Base-by-base conservation (phyloP, 2,888 invertebrate genomes). In the Drosophila lutescens region DNA sequence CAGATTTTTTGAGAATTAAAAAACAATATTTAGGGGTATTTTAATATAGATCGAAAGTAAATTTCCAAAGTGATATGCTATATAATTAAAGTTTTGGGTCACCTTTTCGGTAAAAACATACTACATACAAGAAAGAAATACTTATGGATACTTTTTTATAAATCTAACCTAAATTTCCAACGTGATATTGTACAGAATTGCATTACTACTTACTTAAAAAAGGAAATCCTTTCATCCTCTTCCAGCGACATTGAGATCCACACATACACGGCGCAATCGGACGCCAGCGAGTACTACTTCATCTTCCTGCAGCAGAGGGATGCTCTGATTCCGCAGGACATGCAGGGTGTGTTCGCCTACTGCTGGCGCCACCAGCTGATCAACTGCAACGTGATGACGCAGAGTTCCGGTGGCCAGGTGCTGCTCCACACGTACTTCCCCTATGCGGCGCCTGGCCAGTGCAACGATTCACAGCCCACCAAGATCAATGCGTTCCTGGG, bases 381-480 rank as follows among this genome's bases (percentile, higher is more conserved):
- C 60, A 80, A 89, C 41, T 89, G 90, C 67, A 88, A 81, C 54
- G 76, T 89, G 34, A 86, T 87, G 66, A 76, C 87, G 1, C 89
- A 89, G 41, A 78, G 66, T 30, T 44, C 76, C 0, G 40, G 54
- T 2, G 89, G 86, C 0, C 76, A 85, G 26, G 68, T 89, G 15
- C 40, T 80, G 8, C 53, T 89, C 51, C 80, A 86, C 56, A 86
- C 89, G 1, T 90, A 89, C 46, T 89, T 81, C 44, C 89, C 89
- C 0, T 90, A 78, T 43, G 80, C 76, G 8, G 80, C 76, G 8
- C 46, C 67, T 0, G 54, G 55, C 0, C 66, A 72, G 13, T 90
- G 89, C 32, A 76, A 67, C 2, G 40, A 67, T 6, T 72, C 77
- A 0, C 43, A 55, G 2, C 75, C 81, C 0, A 63, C 66, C 3